Base-by-base conservation (phyloP, 2,113 vertebrate species). In the Scomber japonicus region DNA sequence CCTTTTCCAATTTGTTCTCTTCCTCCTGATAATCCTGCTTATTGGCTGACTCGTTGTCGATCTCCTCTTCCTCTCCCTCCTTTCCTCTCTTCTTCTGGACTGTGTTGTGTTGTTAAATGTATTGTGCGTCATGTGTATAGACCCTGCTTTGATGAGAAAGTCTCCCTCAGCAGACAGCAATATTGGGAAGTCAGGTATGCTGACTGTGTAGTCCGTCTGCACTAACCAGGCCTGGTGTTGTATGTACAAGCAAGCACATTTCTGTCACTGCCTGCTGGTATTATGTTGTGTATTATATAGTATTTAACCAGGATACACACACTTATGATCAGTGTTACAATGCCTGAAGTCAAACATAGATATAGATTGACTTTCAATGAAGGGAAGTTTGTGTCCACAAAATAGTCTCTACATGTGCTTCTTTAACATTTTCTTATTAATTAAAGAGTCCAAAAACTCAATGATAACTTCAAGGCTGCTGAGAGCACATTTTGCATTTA, bases 161-260 rank as follows among this genome's bases (percentile, higher is more conserved):
- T 87, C 91, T 85, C 87, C 92, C 88, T 91, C 89, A 91, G 91
- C 94, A 93, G 94, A 94, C 84, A 84, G 90, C 92, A 94, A 85
- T 94, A 71, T 92, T 94, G 87, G 90, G 79, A 90, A 91, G 84
- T 86, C 94, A 95, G 95, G 96, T 96, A 97, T 95, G 95, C 90
- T 15, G 78, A 74, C 64, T 76, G 24, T 76, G 24, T 27, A 27
- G 24, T 27, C 24, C 24, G 84, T 89, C 62, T 57, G 74, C 86
- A 89, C 87, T 85, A 56, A 86, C 71, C 69, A 56, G 81, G 59
- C 78, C 78, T 86, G 84, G 31, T 80, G 71, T 68, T 9, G 53
- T 86, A 62, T 82, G 35, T 67, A 21, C 49, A 31, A 40, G 16
- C 51, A 54, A 75, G 71, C 82, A 84, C 73, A 66, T 74, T 73